A percentile compares a stretch with the other conserved stretches of the same genome.
Conservation (phyloP, 1,140 invertebrate genomes). For the Eueides isabella region DNA sequence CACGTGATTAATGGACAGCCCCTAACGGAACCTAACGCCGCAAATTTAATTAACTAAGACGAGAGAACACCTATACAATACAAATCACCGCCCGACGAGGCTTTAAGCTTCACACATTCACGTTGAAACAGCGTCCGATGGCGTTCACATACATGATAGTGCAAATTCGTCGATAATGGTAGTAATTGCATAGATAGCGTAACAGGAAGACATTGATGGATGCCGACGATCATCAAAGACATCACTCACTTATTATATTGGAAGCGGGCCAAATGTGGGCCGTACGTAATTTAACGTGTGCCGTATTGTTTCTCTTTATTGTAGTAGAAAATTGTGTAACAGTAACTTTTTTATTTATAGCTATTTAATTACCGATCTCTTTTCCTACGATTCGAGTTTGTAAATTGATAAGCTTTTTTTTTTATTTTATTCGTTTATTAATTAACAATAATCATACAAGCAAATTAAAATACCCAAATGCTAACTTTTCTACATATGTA, state of each 20-base stretch:
- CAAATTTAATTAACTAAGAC: too few species aligned
- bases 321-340: background rate
- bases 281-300: background rate
- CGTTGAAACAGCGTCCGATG: background rate
- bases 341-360: background rate
- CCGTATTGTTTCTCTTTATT: background rate
- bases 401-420: background rate
- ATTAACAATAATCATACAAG: background rate
- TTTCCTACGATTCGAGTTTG: background rate
- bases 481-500: slow-evolving; percentile 46
- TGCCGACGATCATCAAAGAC: slow-evolving; percentile 48
- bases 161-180: slow-evolving; percentile 19
- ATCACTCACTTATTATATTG: slow-evolving; percentile 49
- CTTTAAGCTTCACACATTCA: background rate
- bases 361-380: background rate
- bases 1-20: too few species aligned
- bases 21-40: too few species aligned
- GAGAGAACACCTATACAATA: too few species aligned
- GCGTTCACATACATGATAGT: background rate
- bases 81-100: too few species aligned
- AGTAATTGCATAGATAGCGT: slow-evolving; percentile 34
- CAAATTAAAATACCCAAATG: slow-evolving; percentile 44
- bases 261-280: slow-evolving; percentile 40
- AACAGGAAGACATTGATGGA: slow-evolving; percentile 50
- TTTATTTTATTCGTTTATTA: background rate